Conservation (phyloP, 2,113 vertebrate genomes). For the Chlorodrepanis virens region DNA sequence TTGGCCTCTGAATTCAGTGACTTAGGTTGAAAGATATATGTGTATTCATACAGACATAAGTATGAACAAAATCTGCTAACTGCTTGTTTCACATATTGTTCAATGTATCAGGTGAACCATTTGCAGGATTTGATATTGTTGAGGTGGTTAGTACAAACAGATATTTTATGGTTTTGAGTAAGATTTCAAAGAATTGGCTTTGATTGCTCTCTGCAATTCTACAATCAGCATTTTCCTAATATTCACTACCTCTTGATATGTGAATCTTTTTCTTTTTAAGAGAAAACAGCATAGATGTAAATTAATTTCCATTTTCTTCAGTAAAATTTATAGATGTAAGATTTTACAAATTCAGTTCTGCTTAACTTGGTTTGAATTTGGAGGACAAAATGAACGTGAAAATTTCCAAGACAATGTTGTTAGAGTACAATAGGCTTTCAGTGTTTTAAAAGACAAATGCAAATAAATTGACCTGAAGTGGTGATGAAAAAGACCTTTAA, state of each 20-base stretch:
- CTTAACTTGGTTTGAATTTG: background rate
- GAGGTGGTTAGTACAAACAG: background rate
- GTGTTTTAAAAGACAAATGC: background rate
- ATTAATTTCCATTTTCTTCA: background rate
- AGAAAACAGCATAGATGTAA: background rate
- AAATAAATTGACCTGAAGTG: background rate
- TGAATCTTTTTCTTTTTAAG: background rate
- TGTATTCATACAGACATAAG: too few relatives aligned
- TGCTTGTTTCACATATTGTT: background rate
- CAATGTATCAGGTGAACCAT: background rate
- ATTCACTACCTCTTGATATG: background rate
- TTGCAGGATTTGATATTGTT: background rate
- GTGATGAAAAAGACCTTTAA: background rate
- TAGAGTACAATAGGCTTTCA: background rate
- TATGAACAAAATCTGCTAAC: background rate
- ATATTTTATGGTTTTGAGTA: background rate
- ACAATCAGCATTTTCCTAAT: background rate
- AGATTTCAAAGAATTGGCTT: background rate
- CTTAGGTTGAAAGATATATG: background rate
- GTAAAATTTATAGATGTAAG: background rate
- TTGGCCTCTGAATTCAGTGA: background rate
- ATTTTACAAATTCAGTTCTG: background rate
- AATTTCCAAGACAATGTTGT: background rate
- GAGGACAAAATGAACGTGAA: background rate
- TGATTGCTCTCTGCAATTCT: background rate